Evolutionary conservation across 2,113 vertebrate species (phyloP).

Genomic region (Odontophorus gujanensis): DNA sequence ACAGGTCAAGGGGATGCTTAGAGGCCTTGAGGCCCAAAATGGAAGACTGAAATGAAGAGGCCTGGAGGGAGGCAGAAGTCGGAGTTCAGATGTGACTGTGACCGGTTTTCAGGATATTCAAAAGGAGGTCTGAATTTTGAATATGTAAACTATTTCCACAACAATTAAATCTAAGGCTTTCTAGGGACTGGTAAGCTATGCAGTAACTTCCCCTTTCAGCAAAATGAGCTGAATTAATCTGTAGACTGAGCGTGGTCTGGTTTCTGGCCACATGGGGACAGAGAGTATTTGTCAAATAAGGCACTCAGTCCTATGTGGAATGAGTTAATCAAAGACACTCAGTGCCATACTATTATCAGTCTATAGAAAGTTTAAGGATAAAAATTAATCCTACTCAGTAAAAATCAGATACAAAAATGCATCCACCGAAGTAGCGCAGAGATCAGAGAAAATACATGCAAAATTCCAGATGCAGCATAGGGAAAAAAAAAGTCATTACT

Average conservation of each 20-base stretch:
- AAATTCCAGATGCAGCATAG: background rate
- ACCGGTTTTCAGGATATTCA: background rate
- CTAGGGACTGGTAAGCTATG: background rate
- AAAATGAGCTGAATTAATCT: background rate
- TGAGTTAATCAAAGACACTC: background rate
- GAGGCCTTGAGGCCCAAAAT: too few species aligned
- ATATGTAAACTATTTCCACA: background rate
- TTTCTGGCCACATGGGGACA: conserved; percentile 44
- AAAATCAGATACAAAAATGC: background rate
- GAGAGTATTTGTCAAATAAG: background rate
- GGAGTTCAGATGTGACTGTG: background rate
- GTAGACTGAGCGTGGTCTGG: background rate
- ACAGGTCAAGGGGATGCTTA: too few species aligned
- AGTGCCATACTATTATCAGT: background rate
- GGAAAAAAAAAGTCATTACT: background rate
- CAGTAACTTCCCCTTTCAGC: background rate
- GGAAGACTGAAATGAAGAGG: too few species aligned
- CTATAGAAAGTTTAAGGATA: background rate
- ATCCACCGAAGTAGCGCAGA: background rate
- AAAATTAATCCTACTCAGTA: background rate
- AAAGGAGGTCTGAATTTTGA: background rate
- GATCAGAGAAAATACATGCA: background rate
- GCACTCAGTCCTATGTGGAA: background rate
- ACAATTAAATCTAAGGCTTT: background rate
- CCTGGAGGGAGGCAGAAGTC: background rate